Evolutionary conservation across 2,888 invertebrate genomes (phyloP), one percentile per base, ranked within the genome.

Genomic region (Drosophila neotestacea): DNA sequence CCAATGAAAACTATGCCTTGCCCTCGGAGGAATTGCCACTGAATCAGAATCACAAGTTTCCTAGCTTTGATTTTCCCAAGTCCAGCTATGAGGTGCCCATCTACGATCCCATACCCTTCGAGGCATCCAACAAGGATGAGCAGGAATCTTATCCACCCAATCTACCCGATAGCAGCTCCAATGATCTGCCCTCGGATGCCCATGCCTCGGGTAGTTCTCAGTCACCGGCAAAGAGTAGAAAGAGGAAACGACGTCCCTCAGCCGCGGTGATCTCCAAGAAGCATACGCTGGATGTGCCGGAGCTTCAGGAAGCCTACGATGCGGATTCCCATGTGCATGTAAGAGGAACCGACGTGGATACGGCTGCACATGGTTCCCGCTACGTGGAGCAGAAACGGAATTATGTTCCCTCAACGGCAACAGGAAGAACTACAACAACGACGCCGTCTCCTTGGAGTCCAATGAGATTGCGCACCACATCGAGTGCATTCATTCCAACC

Each of bases 1-100:
- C 84, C 1, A 72, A 73, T 13, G 75, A 82, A 9, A 79, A 85
- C n/a, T 88, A 91, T 22, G 78, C 90, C 2, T 83, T 89, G 6
- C 77, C 89, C 0, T 75, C 88, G 3, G 84, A 91, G 39, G 90
- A 92, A 7, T 73, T 93, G 11, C 92, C 93, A 0, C 73, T 92
- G 0, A 91, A 88, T 60, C 80, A 83, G 0, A 85, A 91, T 65
- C 90, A 90, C 50, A 90, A 89, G 62, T 87, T 90, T 32, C 91
- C 92, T 0, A 80, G 91, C 4, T 92, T 91, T 36, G 90, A 92
- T 38, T 92, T 89, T 28, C 91, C 92, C 10, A 92, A 92, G 64
- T 90, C 90, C 6, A 92, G 93, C 48, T 92, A 93, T 64, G 92
- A 92, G 69, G 92, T 92, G n/a, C 92, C 93, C 32, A 82, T 92